phyloP scores from a whole-genome alignment of 2,113 vertebrate genomes.

The Canis aureus region DNA sequence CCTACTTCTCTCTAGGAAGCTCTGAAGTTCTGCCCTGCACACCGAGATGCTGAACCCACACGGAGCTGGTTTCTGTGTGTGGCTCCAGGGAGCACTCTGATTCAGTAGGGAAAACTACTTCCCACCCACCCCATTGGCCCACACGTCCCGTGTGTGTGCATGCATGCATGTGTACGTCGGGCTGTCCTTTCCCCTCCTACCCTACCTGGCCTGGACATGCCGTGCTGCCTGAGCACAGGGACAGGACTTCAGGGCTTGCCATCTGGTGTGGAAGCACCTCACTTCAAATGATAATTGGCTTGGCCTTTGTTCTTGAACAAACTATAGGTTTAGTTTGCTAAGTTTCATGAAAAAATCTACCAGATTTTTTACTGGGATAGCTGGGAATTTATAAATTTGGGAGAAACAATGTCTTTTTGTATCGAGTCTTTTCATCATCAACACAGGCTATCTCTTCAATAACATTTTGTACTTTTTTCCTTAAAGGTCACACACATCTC shows the following conservation, averaged over 20 bases:
- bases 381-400: not conserved
- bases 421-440: not conserved
- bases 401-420: not conserved
- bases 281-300: not conserved
- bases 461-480: not conserved
- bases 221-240: fast-evolving
- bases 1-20: not conserved
- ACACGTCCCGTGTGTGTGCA: no score
- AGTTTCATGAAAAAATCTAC: not conserved
- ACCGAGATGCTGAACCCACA: not conserved
- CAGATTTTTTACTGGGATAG: not conserved
- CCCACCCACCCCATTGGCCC: not conserved
- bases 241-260: not conserved
- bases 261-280: not conserved
- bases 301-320: not conserved
- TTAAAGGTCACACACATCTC: not conserved
- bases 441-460: not conserved
- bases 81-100: not conserved
- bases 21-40: not conserved
- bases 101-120: fast-evolving
- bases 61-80: fast-evolving
- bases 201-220: not conserved
- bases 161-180: fast-evolving
- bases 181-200: no score
- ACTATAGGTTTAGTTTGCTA: not conserved